phyloP scores from a whole-genome alignment of 2,797 vertebrate species.

The Esox masquinongy region DNA sequence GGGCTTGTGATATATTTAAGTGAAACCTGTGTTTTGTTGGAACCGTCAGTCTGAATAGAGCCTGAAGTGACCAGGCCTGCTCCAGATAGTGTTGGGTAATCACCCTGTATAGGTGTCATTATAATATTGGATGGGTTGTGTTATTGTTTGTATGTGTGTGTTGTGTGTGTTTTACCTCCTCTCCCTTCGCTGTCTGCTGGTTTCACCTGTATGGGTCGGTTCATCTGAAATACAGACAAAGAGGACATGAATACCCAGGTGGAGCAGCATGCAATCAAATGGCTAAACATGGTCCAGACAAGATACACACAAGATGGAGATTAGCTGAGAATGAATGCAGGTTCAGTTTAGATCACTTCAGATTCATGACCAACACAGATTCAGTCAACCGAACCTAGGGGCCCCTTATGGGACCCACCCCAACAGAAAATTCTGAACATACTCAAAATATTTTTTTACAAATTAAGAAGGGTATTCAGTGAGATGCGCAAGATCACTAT shows the following conservation, averaged over 20 bases:
- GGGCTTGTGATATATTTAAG: too few species aligned
- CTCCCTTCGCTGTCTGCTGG: conserved; percentile 88
- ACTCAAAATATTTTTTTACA: too few species aligned
- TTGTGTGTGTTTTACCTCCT: conserved; percentile 77
- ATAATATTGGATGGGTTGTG: conserved; percentile 1
- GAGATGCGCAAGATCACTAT: too few species aligned
- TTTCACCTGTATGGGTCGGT: conserved; percentile 89
- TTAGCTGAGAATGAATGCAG: not conserved
- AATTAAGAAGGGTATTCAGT: too few species aligned
- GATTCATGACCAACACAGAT: not conserved
- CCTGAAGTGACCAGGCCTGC: too few species aligned
- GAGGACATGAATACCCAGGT: conserved; percentile 20
- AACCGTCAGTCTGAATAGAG: too few species aligned
- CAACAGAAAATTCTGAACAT: too few species aligned
- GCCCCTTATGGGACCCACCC: too few species aligned
- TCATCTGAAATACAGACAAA: conserved; percentile 78
- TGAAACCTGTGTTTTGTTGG: too few species aligned
- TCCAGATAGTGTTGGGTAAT: conserved; percentile 37
- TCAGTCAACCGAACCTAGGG: not conserved
- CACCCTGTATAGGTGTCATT: not conserved
- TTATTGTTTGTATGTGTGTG: conserved; percentile 8
- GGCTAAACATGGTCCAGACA: not conserved
- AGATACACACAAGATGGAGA: not conserved
- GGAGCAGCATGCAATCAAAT: conserved; percentile 1
- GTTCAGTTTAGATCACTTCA: not conserved